Percentiles rank a stretch among this genome's conserved stretches.
Conservation (phyloP, 2,113 vertebrate genomes). For the Cercocebus atys region DNA sequence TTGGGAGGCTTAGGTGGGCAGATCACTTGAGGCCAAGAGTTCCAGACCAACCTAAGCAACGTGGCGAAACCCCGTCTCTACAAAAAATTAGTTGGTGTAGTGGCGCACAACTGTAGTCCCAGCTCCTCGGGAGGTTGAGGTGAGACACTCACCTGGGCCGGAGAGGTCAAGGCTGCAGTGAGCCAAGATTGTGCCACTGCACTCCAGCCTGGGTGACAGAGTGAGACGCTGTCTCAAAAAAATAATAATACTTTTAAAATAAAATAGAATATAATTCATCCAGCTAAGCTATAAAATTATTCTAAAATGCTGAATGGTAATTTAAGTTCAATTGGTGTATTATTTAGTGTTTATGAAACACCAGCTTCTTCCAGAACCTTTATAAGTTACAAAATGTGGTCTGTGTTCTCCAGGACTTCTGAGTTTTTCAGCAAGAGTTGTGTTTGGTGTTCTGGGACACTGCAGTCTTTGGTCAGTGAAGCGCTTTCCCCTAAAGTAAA, state of each 20-base stretch:
- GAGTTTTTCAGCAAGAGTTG: not conserved
- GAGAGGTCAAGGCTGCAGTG: not conserved
- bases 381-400: not conserved
- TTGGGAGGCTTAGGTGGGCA: too few relatives aligned
- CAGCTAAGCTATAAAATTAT: not conserved
- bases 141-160: too few relatives aligned
- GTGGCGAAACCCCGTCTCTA: too few relatives aligned
- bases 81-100: too few relatives aligned
- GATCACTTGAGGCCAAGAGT: too few relatives aligned
- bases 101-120: too few relatives aligned
- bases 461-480: not conserved
- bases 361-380: constrained; percentile 11
- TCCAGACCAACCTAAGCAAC: too few relatives aligned
- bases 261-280: not conserved
- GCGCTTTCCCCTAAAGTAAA: not conserved
- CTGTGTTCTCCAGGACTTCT: not conserved
- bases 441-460: not conserved
- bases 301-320: not conserved
- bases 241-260: not conserved
- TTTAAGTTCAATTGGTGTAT: not conserved
- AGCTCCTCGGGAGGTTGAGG: too few relatives aligned
- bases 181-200: not conserved
- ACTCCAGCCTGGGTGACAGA: not conserved
- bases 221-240: not conserved
- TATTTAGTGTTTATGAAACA: constrained; percentile 2